Base-by-base conservation (phyloP, 2,888 invertebrate species). In the Caenorhabditis angaria region DNA sequence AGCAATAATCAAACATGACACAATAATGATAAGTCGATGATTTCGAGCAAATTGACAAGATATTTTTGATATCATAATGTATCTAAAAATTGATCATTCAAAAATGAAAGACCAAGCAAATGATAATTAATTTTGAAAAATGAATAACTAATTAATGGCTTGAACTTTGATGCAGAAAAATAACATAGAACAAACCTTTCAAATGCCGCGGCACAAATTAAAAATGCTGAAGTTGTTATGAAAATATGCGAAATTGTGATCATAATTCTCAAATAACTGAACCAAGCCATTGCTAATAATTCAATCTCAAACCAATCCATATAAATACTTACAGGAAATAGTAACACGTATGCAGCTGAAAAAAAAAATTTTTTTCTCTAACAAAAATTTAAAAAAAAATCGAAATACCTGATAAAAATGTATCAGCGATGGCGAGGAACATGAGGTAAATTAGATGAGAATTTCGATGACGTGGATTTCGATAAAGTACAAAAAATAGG, bases 221-320 rank as follows among this genome's bases (percentile, higher is more conserved):
- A 76, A 56, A 84, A 80, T 2, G 83, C 85, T 1, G 82, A 81
- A 18, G 79, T 74, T 27, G 85, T 81, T 51, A 86, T 85, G 51
- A 82, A 81, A 5, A 85, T 78, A 53, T 82, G 82, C 6, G 77
- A 83, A 12, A 80, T 70, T 6, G 83, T 76, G 20, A 85, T 77
- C 71, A 81, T 81, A 22, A 77, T 76, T n/a, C 80, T 64, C 79
- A 85, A 77, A 60, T 82, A 84, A 22, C 70, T 64, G 80, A 81
- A 85, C 85, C 85, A 85, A 6, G 79, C 74, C 14, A 61, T 48
- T 0, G 84, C 82, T 56, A 85, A 63, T 5, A 81, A 28, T 24
- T 75, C 78, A 25, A 80, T 82, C n/a, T 78, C 77, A 62, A 82
- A 85, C 61, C 79, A 83, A 66, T 85, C 85, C 84, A 85, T 85